Evolutionary conservation across 2,797 vertebrate species (phyloP), one percentile per base, ranked within the genome.

Genomic region (Enteromius mattozi): DNA sequence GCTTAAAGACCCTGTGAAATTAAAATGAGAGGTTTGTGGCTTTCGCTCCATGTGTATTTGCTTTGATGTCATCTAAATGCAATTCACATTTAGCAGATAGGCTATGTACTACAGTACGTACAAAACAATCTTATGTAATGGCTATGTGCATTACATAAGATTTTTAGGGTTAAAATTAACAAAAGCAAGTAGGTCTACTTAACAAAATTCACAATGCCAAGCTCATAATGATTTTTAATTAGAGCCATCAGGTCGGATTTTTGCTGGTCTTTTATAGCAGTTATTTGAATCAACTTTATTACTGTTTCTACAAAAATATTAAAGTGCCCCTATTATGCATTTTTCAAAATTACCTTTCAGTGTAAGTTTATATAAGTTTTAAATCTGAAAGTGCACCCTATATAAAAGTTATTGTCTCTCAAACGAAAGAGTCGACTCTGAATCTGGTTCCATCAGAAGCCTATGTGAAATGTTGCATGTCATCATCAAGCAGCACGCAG

Each of bases 11-110:
- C 37, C 24, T 0, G n/a, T 65, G 56, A 78, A 78, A 78, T 78
- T 65, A 63, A 65, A 78, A 65, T 13, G 24, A 65, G 76, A 63
- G n/a, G 56, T 78, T 30, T 78, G 56, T 30, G 56, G 37, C 14
- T 63, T 63, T 78, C 14, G 19, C n/a, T 63, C 13, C 37, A 63
- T 78, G n/a, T 19, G 35, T 21, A 6, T 63, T 45, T 61, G 37
- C 37, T 30, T 63, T 63, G 75, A 61, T 61, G 14, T 42, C 51
- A 10, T 42, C 13, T 42, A 63, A 78, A 78, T 19, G n/a, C n/a
- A 16, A 19, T n/a, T 54, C 30, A 54, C 17, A 75, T 75, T 51
- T 21, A 75, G 21, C 49, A 40, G 49, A 14, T 75, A 35, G 9
- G 12, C 13, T 76, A 7, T 24, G 6, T 7, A 8, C 17, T 61